Evolutionary conservation across 1,140 invertebrate genomes (phyloP), one percentile per base, ranked within the genome.

Genomic region (Drusus annulatus): DNA sequence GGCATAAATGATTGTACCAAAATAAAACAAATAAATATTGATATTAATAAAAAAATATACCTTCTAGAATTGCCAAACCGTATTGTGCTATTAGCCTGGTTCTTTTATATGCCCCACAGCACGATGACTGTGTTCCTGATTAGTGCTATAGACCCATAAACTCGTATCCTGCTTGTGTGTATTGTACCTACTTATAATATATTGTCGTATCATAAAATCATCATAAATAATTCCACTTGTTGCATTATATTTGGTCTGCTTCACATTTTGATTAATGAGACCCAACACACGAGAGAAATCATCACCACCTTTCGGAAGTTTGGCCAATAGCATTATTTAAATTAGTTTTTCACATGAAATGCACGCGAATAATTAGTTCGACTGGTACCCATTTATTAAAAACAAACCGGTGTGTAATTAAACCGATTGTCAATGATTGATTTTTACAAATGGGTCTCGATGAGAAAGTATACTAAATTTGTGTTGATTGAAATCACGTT

Each of bases 331-430:
- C 74, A 16, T 54, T 76, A 60, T 60, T 28, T 23, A 19, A 16
- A 60, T 36, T 36, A 16, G 62, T 62, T 60, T 60, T 16, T 62
- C 54, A 31, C 56, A n/a, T 19, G 56, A 76, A 76, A 62, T 76
- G 28, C 56, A 76, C 31, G 60, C 56, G 16, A 60, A 36, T 52
- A 6, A 31, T 23, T 16, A 31, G 13, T 36, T n/a, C 19, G 28
- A 21, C 16, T n/a, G 13, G 31, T 25, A 6, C 50, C 21, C 56
- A 15, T 25, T 76, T 60, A 76, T 60, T 62, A 19, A 60, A 58
- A 50, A 31, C 23, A 45, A 76, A 62, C 74, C 74, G 74, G 54
- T 76, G 23, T 62, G 74, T 62, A 76, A 60, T 76, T 76, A 76
- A 76, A 62, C 28, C 56, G 21, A 76, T 19, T 45, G 74, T 76